phyloP scores from a whole-genome alignment of 2,113 vertebrate genomes.

The Xiphophorus hellerii region DNA sequence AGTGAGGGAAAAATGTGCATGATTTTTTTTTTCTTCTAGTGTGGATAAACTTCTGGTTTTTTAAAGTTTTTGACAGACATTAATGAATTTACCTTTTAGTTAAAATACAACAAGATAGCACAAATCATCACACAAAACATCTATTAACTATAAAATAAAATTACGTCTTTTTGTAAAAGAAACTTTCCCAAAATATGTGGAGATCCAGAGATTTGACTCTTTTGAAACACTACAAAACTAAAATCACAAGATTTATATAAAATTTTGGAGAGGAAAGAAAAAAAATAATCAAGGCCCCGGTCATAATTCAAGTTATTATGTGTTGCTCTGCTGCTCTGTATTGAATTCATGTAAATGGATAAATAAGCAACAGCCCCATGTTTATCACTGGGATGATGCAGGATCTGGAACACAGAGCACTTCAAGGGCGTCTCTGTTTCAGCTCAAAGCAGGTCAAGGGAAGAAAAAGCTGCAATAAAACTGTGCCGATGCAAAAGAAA shows the following conservation, averaged over 20 bases:
- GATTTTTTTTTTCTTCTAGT: too few species aligned
- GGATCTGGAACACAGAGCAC: not conserved
- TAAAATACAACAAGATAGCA: too few species aligned
- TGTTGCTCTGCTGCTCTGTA: not conserved
- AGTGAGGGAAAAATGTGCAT: too few species aligned
- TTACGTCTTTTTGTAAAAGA: not conserved
- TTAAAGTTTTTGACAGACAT: too few species aligned
- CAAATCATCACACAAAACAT: too few species aligned
- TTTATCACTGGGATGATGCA: not conserved
- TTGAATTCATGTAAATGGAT: slow-evolving; percentile 9
- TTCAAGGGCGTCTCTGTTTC: slow-evolving; percentile 7
- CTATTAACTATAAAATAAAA: too few species aligned
- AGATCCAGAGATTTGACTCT: not conserved
- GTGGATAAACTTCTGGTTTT: too few species aligned
- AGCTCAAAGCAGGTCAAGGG: slow-evolving; percentile 22
- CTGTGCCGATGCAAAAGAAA: slow-evolving; percentile 55
- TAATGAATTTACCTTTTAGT: too few species aligned
- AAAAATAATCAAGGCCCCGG: not conserved
- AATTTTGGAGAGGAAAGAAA: not conserved
- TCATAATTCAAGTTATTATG: slow-evolving; percentile 22
- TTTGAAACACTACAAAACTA: not conserved
- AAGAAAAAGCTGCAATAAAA: slow-evolving; percentile 43
- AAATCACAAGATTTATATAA: not conserved
- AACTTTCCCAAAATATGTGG: not conserved
- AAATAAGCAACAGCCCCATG: slow-evolving; percentile 10